These are phyloP conservation scores for Chlamydotis undulata DNA, from an alignment of 2,113 vertebrate species.

Conservation along the genomic window DNA sequence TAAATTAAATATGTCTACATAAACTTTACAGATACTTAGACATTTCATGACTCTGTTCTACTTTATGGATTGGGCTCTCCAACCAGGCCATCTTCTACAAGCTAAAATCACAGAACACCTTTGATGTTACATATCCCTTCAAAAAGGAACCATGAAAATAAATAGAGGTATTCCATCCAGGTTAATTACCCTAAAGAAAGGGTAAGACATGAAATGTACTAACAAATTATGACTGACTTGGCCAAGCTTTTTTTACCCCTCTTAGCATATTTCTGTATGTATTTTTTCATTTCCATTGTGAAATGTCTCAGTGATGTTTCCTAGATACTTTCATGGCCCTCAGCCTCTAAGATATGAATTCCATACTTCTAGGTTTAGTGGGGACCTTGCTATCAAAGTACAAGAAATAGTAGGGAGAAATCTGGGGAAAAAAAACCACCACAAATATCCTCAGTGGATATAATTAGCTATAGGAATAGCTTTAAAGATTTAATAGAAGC, in stretches of 20 bases:
- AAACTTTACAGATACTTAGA: accelerated
- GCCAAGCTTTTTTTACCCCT: accelerated
- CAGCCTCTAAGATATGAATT: neutral
- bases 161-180: neutral
- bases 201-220: neutral
- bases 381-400: neutral
- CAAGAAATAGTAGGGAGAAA: neutral
- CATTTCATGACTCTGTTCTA: neutral
- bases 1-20: neutral
- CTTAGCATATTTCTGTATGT: neutral
- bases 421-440: accelerated
- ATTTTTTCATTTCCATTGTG: neutral
- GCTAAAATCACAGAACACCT: neutral
- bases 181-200: neutral
- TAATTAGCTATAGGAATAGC: neutral
- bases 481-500: neutral
- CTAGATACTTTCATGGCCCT: neutral
- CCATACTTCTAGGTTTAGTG: neutral
- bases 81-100: neutral
- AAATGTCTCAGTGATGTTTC: neutral
- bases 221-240: neutral
- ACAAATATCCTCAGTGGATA: neutral
- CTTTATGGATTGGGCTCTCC: neutral
- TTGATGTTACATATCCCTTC: neutral
- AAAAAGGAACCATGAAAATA: neutral